Conservation (phyloP, 2,888 invertebrate genomes). For the Marasmarcha lunaedactyla region DNA sequence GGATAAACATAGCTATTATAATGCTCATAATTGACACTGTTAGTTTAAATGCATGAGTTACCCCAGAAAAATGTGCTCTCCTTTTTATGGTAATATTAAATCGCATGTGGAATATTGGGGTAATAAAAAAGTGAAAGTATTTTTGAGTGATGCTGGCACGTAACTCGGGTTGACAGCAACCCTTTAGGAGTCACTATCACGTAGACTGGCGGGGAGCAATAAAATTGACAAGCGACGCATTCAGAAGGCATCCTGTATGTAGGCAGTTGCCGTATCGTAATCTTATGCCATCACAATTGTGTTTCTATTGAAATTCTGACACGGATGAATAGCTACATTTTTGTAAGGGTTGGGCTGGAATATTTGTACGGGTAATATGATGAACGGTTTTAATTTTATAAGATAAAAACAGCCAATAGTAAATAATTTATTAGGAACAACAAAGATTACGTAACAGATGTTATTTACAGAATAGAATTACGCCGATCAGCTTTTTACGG, state of each 20-base stretch:
- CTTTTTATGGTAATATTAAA: too few species aligned
- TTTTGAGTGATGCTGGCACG: not conserved
- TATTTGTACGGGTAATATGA: too few species aligned
- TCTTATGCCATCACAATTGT: not conserved
- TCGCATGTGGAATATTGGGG: not conserved
- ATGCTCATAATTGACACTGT: conserved; percentile 5
- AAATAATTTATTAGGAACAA: too few species aligned
- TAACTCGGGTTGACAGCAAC: not conserved
- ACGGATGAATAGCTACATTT: not conserved
- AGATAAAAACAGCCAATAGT: too few species aligned
- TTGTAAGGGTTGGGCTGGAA: too few species aligned
- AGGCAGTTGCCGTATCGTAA: conserved; percentile 19
- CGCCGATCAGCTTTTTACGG: too few species aligned
- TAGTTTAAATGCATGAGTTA: too few species aligned
- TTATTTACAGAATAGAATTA: too few species aligned
- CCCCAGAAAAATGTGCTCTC: too few species aligned
- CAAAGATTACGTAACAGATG: too few species aligned
- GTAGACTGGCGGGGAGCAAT: conserved; percentile 22
- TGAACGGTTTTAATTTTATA: too few species aligned
- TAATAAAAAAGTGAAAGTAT: conserved; percentile 1
- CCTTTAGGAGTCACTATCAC: not conserved
- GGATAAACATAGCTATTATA: conserved; percentile 2
- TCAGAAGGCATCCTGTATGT: conserved; percentile 16
- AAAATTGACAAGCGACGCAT: conserved; percentile 32
- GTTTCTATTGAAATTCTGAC: not conserved